Evolutionary conservation across 1,140 invertebrate species (phyloP), one percentile per base, ranked within the genome.

Genomic region (Panonychus citri): DNA sequence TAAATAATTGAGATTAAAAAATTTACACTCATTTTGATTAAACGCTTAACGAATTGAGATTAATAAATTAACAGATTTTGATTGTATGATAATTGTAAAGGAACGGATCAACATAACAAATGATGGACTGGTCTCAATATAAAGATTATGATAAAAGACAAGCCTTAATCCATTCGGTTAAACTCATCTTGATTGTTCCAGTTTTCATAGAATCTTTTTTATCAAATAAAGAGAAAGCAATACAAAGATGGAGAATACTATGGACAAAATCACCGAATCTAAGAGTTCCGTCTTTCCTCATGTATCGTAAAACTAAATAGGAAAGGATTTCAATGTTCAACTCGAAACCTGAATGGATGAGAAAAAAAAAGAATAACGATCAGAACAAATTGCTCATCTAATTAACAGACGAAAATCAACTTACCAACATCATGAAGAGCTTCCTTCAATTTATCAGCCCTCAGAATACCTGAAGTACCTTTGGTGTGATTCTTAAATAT

Each of bases 251-350:
- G 59, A 91, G 74, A 65, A 91, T 82, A 37, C 84, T 82, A 5
- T 82, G 84, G 1, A 90, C 85, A 66, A 88, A 91, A 68, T 93
- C 86, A 19, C 86, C 86, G 66, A 91, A 87, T 63, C 86, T 71
- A n/a, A 91, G 71, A 40, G 85, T 89, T 48, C 86, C 85, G 68
- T 93, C 86, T 69, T 89, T 90, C 57, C 85, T 77, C 81, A 90
- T 90, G 63, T 88, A 89, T 58, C 83, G 74, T 54, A 89, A 71
- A 49, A 88, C 80, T 19, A 91, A 71, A 39, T 85, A 76, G 4
- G 83, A 81, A 58, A 88, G 69, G 48, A 85, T 82, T 55, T 85
- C 81, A 21, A 81, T 83, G 61, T 81, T 85, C 34, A 70, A 70
- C 66, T 85, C 81, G 64, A 89, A 90, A 10, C 87, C 43, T 46